Evolutionary conservation across 1,140 invertebrate species (phyloP).

Genomic region (Colletes latitarsis): DNA sequence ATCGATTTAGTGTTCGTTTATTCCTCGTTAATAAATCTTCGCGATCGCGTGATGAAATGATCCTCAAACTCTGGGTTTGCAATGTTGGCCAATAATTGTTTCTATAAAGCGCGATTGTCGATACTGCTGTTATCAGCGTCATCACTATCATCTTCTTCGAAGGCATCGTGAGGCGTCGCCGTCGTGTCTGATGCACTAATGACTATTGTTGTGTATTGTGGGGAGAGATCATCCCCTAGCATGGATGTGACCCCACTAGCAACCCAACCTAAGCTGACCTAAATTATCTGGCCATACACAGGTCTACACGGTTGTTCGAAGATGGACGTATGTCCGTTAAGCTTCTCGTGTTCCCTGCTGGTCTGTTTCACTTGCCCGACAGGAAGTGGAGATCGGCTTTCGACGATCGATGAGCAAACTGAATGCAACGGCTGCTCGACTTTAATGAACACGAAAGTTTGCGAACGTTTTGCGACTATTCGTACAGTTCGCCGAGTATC

Average conservation of each 20-base stretch:
- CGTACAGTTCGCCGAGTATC: not conserved
- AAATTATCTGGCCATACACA: conserved; percentile 64
- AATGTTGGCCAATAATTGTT: conserved; percentile 58
- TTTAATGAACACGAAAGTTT: conserved; percentile 23
- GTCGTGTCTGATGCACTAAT: conserved; percentile 65
- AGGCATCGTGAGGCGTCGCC: conserved; percentile 17
- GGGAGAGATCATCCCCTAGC: conserved; percentile 53
- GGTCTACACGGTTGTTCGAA: conserved; percentile 25
- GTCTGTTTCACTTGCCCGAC: conserved; percentile 37
- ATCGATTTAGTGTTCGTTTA: too few relatives aligned
- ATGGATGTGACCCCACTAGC: conserved; percentile 46
- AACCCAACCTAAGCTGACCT: conserved; percentile 60
- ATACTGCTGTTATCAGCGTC: conserved; percentile 11
- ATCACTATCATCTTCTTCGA: conserved; percentile 30
- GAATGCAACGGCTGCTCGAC: conserved; percentile 7
- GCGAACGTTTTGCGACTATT: too few relatives aligned
- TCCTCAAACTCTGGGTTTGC: conserved; percentile 51
- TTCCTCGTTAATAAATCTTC: too few relatives aligned
- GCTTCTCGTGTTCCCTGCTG: conserved; percentile 55
- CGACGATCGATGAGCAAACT: conserved; percentile 55
- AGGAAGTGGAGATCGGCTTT: conserved; percentile 47
- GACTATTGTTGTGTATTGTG: conserved; percentile 69
- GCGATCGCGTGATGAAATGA: not conserved
- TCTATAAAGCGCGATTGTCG: conserved; percentile 19
- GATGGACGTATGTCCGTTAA: conserved; percentile 64